A percentile compares a stretch with the other conserved stretches of the same genome.
Conservation (phyloP, 2,113 vertebrate species). For the Coracopsis vasa region DNA sequence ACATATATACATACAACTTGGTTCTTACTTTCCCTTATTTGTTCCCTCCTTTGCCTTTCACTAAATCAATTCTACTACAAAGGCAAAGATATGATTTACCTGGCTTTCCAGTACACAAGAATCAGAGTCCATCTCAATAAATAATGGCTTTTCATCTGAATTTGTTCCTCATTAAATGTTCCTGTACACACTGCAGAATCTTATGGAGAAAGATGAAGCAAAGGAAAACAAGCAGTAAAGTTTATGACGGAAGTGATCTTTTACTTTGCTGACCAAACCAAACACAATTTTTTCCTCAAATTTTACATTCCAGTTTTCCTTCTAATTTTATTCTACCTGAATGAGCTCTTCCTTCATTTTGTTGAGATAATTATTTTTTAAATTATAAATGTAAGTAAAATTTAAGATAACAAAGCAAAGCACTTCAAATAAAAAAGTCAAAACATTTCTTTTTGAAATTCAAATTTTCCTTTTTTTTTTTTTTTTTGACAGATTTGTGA, state of each 20-base stretch:
- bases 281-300: not conserved
- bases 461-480: not conserved
- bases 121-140: not conserved
- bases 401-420: conserved; percentile 17
- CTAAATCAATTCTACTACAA: not conserved
- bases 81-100: not conserved
- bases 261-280: not conserved
- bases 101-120: not conserved
- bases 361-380: not conserved
- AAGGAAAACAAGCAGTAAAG: not conserved
- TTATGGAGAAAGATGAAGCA: not conserved
- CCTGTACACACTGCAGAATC: not conserved
- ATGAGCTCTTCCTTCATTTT: not conserved
- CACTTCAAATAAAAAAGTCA: conserved; percentile 31
- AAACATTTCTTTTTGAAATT: conserved; percentile 32
- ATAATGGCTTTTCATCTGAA: not conserved
- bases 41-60: not conserved
- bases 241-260: not conserved
- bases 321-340: not conserved
- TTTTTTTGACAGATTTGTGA: conserved; percentile 25
- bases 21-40: not conserved
- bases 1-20: not conserved
- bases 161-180: not conserved
- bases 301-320: not conserved
- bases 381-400: not conserved